Evolutionary conservation across 2,888 invertebrate genomes (phyloP), one percentile per base, ranked within the genome.

Genomic region (Drosophila macrospina): DNA sequence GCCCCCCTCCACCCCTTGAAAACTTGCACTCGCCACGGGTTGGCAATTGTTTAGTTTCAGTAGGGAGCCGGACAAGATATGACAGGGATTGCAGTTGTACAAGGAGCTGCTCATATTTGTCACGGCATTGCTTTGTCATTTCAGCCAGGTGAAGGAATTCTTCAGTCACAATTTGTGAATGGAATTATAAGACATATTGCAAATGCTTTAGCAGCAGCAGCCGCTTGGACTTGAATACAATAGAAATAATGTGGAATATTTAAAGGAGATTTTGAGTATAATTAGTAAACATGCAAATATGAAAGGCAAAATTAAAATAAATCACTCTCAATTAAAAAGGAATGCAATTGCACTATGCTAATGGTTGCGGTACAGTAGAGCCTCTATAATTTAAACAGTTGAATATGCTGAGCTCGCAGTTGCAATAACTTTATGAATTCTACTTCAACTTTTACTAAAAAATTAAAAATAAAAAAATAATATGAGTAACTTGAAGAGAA

Each of bases 51-150:
- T 39, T 47, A 32, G 15, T 28, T 41, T 47, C 13, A n/a, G 34
- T n/a, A n/a, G n/a, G n/a, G n/a, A n/a, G n/a, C n/a, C n/a, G n/a
- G n/a, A n/a, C n/a, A n/a, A n/a, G 16, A 44, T 11, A 11, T 10
- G 6, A 16, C 28, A 28, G n/a, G 20, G 11, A 8, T 34, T 37
- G 16, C 30, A 39, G 30, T 52, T 39, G 39, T 24, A n/a, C 20
- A 16, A 28, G 26, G 7, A 64, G 26, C 11, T 45, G 36, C 0
- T 54, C 26, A 48, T 45, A 44, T 69, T 54, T 69, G 47, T 28
- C 51, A 13, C 37, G 36, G 52, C 47, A 48, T 28, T 57, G 47
- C n/a, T 57, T 32, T 57, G 34, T 26, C 11, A 39, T 42, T 54
- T 13, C 13, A 30, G 13, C 7, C 42, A 26, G 37, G 26, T 44